These are phyloP conservation scores for Macrosiphum euphorbiae DNA, from an alignment of 2,888 invertebrate genomes.

Conservation along the genomic window DNA sequence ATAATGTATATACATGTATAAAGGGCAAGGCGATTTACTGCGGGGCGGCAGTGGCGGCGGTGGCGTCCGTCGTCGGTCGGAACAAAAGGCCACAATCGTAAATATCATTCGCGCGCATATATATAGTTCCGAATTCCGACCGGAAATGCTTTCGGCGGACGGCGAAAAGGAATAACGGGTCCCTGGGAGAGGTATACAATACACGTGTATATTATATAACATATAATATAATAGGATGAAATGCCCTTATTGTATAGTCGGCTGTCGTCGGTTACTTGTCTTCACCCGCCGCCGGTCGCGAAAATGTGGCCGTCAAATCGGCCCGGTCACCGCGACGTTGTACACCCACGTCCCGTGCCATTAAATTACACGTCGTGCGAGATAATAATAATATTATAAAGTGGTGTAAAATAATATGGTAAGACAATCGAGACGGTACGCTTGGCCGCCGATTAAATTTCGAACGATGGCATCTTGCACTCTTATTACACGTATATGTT, in stretches of 20 bases:
- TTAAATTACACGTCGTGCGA: not conserved
- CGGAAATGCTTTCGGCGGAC: conserved; percentile 20
- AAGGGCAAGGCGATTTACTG: conserved; percentile 50
- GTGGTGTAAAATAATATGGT: not conserved
- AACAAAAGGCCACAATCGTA: conserved; percentile 55
- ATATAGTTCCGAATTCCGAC: conserved; percentile 40
- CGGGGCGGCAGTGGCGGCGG: not conserved
- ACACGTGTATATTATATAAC: not conserved
- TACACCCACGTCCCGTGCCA: not conserved
- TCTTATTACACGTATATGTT: not conserved
- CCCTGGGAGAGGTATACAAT: not conserved
- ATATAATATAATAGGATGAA: conserved; percentile 19
- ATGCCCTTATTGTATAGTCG: conserved; percentile 7
- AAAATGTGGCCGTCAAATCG: conserved; percentile 11
- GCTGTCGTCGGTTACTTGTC: not conserved
- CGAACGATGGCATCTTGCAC: not conserved
- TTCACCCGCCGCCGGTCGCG: not conserved
- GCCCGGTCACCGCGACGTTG: not conserved
- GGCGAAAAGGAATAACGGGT: conserved; percentile 9
- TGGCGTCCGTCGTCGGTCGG: conserved; percentile 10
- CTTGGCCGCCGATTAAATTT: not conserved
- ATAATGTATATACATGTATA: not conserved
- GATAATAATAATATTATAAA: not conserved
- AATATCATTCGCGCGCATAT: conserved; percentile 33
- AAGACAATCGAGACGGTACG: not conserved